Base-by-base conservation (phyloP, 2,113 vertebrate genomes). In the Tautogolabrus adspersus region DNA sequence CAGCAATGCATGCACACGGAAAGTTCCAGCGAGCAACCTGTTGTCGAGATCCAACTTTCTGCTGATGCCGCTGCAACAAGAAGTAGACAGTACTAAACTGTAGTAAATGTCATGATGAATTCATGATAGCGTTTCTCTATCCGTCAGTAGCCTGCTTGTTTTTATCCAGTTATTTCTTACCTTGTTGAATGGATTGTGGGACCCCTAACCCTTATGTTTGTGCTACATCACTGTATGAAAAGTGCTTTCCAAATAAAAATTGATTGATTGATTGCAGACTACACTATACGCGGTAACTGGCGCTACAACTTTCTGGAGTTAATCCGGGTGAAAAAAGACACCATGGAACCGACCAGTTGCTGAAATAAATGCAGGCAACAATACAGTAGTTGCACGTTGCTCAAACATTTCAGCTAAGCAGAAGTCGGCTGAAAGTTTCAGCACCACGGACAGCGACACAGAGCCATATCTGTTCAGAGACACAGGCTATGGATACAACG, bases 381-480 rank as follows among this genome's bases (percentile, higher is more conserved):
- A 46, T 7, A 18, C 13, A 42, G 23, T 8, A 47, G 54, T 66
- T 5, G 10, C 52, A 38, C 22, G 21, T 19, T 69, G 56, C 42
- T 54, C 1, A 22, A n/a, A 63, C 30, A 38, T 65, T 46, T 46
- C 16, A 58, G 22, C 15, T 18, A 22, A 67, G 21, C n/a, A 34
- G 47, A 5, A 23, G 42, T 9, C 6, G 49, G 7, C 0, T 23
- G 49, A 16, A 21, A 64, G 59, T 57, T 93, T 91, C 87, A 93
- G 91, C 66, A 92, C 91, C 91, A 78, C 44, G 84, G 89, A 93
- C 72, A 92, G 90, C 75, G 46, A 74, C 74, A 38, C 19, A 37
- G 23, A 19, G 49, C 46, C 44, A 40, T 2, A 12, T 8, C 12
- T 64, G 57, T 58, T n/a, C 42, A 16, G 58, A 72, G 46, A 59